Conservation (phyloP, 1,140 invertebrate species). For the Caenorhabditis elegans region WBcel235 BX284606.5:5061501-5062000, state of each 20-base stretch:
- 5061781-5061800: neutral
- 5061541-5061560: too few relatives aligned
- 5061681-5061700: too few relatives aligned
- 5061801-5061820: slow-evolving; percentile 4
- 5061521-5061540: too few relatives aligned
- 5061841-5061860: too few relatives aligned
- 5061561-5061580: too few relatives aligned
- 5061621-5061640: too few relatives aligned
- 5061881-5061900: neutral
- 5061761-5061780: neutral
- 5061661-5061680: too few relatives aligned
- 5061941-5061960: slow-evolving; percentile 14
- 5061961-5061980: slow-evolving; percentile 13
- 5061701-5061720: too few relatives aligned
- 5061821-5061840: slow-evolving; percentile 1
- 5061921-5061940: slow-evolving; percentile 1
- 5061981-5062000: neutral
- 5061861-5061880: neutral
- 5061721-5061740: neutral
- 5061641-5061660: too few relatives aligned
- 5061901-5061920: neutral
- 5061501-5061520: too few relatives aligned
- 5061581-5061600: too few relatives aligned
- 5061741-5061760: slow-evolving; percentile 2
- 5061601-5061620: too few relatives aligned